Percentiles rank a stretch among this genome's conserved stretches.
These are phyloP conservation scores for Orthonychiurus folsomi DNA, from an alignment of 2,888 invertebrate species.

Conservation along the genomic window DNA sequence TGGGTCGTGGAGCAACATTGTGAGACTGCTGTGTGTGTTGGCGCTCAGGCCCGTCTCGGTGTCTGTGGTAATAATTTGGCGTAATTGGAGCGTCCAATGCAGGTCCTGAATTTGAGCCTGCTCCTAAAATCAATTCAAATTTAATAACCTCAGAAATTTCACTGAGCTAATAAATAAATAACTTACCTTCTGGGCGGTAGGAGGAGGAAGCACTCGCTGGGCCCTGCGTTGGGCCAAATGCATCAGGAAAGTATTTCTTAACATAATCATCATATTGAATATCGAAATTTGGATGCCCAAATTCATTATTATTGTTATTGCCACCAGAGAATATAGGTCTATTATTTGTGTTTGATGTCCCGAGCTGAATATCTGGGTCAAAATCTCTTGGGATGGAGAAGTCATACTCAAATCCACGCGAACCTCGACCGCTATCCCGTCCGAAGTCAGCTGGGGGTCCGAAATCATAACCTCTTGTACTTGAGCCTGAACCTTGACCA, in stretches of 20 bases:
- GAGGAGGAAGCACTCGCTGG: conserved; percentile 20
- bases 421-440: conserved; percentile 11
- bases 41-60: neutral
- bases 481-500: neutral
- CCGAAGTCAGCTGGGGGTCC: conserved; percentile 30
- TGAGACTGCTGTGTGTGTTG: neutral
- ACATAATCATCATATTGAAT: conserved; percentile 46
- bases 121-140: too few species aligned
- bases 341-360: conserved; percentile 24
- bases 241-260: conserved; percentile 47
- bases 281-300: conserved; percentile 21
- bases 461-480: conserved; percentile 24
- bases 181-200: conserved; percentile 20
- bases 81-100: neutral
- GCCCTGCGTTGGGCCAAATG: conserved; percentile 22
- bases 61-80: neutral
- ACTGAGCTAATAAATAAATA: too few species aligned
- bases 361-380: conserved; percentile 34
- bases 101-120: neutral
- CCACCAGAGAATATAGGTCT: conserved; percentile 22
- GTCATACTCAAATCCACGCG: conserved; percentile 24
- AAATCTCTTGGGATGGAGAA: conserved; percentile 37
- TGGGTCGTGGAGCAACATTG: neutral
- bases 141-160: too few species aligned
- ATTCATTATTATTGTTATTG: conserved; percentile 15